phyloP scores from a whole-genome alignment of 2,888 invertebrate genomes.

The Polyommatus iphigenia region DNA sequence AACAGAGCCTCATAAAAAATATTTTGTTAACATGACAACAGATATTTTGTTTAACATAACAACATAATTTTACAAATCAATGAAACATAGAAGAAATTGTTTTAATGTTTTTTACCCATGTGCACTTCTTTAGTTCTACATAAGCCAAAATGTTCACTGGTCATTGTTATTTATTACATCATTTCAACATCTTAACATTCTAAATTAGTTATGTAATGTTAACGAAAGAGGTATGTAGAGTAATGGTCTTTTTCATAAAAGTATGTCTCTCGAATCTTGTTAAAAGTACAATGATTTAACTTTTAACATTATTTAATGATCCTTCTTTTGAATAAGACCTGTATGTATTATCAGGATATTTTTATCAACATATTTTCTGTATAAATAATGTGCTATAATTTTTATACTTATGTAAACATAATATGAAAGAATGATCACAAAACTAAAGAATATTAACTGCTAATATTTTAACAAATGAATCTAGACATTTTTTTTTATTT shows the following conservation, averaged over 20 bases:
- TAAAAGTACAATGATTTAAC: not conserved
- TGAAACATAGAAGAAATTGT: not conserved
- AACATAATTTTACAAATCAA: not conserved
- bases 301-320: not conserved
- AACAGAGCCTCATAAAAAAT: not conserved
- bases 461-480: not conserved
- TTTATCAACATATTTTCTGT: not conserved
- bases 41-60: not conserved
- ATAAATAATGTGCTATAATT: no score
- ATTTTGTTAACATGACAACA: not conserved
- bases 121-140: slow-evolving; percentile 10
- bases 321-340: not conserved
- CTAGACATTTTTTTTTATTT: not conserved
- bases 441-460: not conserved
- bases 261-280: not conserved
- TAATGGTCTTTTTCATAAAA: not conserved
- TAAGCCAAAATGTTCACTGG: not conserved
- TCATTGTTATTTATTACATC: slow-evolving; percentile 16
- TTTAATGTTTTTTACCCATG: not conserved
- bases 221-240: not conserved
- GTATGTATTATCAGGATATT: not conserved
- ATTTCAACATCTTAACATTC: slow-evolving; percentile 19
- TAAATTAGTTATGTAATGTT: slow-evolving; percentile 26
- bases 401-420: not conserved
- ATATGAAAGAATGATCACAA: not conserved